These are phyloP conservation scores for Sparus aurata DNA, from an alignment of 2,797 vertebrate genomes.

Conservation along the genomic window DNA sequence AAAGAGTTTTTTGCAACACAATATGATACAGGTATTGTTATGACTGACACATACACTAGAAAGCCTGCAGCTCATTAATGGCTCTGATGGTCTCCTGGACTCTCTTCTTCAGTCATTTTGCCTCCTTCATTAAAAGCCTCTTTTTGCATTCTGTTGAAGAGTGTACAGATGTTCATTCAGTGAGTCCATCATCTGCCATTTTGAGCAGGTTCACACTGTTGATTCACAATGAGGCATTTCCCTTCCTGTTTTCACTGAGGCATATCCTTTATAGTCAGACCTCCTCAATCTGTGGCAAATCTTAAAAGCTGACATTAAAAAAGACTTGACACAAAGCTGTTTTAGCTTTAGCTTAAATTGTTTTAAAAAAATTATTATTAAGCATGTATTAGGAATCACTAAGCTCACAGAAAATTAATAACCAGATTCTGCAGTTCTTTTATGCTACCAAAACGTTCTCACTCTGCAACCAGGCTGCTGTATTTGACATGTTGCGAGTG, in stretches of 20 bases:
- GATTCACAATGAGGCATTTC: conserved; percentile 22
- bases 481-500: no score
- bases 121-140: conserved; percentile 24
- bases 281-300: conserved; percentile 18
- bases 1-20: conserved; percentile 9
- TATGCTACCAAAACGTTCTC: no score
- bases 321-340: background rate
- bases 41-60: background rate
- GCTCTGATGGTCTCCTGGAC: background rate
- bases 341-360: background rate
- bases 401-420: no score
- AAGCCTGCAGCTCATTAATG: conserved; percentile 22
- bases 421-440: no score
- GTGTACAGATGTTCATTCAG: conserved; percentile 37
- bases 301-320: background rate
- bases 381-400: no score
- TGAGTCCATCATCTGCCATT: conserved; percentile 51
- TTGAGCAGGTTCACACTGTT: conserved; percentile 24
- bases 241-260: background rate
- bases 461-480: no score
- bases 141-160: conserved; percentile 31
- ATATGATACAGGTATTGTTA: background rate
- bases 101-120: conserved; percentile 21
- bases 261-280: background rate
- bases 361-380: no score